phyloP scores from a whole-genome alignment of 2,113 vertebrate genomes.

The Oenanthe oenanthe region DNA sequence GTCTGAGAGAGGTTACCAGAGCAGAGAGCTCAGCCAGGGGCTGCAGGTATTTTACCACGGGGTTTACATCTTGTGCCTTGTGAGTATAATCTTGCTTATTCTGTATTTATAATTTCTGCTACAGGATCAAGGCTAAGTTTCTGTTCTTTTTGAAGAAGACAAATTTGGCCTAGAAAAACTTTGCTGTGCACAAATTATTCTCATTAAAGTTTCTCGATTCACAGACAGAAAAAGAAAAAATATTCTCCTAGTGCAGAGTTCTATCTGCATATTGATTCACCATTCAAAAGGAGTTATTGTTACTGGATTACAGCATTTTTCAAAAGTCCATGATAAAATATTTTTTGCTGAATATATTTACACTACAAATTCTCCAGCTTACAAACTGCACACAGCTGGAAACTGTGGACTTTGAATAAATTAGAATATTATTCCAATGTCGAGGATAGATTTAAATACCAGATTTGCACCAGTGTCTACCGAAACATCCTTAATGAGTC shows the following conservation, averaged over 20 bases:
- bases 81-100: neutral
- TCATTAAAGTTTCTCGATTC: neutral
- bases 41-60: neutral
- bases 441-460: neutral
- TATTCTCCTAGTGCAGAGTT: neutral
- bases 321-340: neutral
- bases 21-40: rapidly evolving
- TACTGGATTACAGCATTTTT: neutral
- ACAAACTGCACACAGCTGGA: neutral
- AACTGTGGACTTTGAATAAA: neutral
- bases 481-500: neutral
- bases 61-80: neutral
- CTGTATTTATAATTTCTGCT: neutral
- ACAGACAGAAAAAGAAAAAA: neutral
- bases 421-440: neutral
- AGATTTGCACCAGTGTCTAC: neutral
- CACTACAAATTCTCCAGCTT: neutral
- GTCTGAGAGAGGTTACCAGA: neutral
- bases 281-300: neutral
- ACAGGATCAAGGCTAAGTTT: neutral
- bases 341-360: neutral
- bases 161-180: neutral
- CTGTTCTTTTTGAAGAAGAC: neutral
- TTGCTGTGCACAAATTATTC: rapidly evolving
- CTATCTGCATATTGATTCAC: neutral